phyloP scores from a whole-genome alignment of 2,797 vertebrate species.

The Pempheris klunzingeri region DNA sequence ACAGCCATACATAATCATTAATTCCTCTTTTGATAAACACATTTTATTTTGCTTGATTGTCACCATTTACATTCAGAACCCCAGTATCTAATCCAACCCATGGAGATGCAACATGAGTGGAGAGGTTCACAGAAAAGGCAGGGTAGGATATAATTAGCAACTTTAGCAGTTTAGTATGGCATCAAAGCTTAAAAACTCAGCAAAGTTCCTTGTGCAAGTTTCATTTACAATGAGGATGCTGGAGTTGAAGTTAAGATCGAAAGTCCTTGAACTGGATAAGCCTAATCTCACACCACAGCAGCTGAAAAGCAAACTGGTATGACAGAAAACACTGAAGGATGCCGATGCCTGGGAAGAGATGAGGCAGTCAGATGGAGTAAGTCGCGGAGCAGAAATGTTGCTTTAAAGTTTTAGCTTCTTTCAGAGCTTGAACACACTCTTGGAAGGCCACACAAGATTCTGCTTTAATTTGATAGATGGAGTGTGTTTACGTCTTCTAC shows the following conservation, averaged over 20 bases:
- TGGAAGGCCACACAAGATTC: neutral
- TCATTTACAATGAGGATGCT: slow-evolving; percentile 14
- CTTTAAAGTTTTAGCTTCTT: slow-evolving; percentile 27
- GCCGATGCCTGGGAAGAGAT: slow-evolving; percentile 39
- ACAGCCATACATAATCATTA: neutral
- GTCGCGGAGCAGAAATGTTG: slow-evolving; percentile 28
- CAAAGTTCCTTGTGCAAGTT: slow-evolving; percentile 11
- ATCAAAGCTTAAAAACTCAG: slow-evolving; percentile 37
- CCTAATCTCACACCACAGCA: slow-evolving; percentile 36
- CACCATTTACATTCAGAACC: slow-evolving; percentile 24
- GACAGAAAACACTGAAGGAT: slow-evolving; percentile 49
- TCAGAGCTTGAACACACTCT: slow-evolving; percentile 24
- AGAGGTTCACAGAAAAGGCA: neutral
- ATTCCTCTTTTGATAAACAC: neutral
- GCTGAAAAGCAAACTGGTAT: slow-evolving; percentile 16
- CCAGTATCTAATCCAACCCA: slow-evolving; percentile 11
- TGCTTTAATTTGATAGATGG: slow-evolving; percentile 34
- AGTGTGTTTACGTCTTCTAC: slow-evolving; percentile 19
- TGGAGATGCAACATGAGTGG: neutral
- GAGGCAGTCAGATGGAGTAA: slow-evolving; percentile 44
- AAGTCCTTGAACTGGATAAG: slow-evolving; percentile 45
- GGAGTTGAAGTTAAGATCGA: slow-evolving; percentile 41
- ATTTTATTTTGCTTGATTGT: neutral
- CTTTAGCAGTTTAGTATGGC: slow-evolving; percentile 8
- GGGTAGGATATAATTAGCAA: slow-evolving; percentile 11